Conservation (phyloP, 2,797 vertebrate species). For the Semotilus atromaculatus region DNA sequence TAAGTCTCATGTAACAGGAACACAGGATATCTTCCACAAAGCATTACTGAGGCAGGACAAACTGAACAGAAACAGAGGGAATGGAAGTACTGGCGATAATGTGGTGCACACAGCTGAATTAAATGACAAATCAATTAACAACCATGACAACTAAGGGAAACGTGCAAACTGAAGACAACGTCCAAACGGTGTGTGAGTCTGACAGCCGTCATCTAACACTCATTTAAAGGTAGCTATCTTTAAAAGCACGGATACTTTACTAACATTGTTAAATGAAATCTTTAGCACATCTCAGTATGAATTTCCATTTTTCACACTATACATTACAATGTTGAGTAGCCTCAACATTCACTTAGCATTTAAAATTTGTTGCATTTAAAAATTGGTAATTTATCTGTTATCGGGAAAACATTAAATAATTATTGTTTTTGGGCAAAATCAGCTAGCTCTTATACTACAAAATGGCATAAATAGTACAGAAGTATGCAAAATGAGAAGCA, state of each 20-base stretch:
- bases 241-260: neutral
- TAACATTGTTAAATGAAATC: neutral
- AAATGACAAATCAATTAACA: no score
- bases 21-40: no score
- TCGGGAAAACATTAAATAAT: neutral
- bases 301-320: neutral
- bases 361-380: neutral
- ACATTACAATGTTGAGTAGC: neutral
- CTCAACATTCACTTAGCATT: neutral
- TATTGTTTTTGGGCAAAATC: neutral
- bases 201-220: neutral
- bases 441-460: neutral
- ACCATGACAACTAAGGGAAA: no score
- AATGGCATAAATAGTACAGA: neutral
- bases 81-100: no score
- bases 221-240: neutral
- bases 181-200: no score
- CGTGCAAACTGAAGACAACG: no score
- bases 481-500: neutral
- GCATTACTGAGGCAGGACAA: no score
- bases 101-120: no score
- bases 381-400: neutral
- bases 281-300: neutral
- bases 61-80: no score
- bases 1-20: no score